Conservation (phyloP, 2,888 invertebrate species). For the Crocallis elinguaria region DNA sequence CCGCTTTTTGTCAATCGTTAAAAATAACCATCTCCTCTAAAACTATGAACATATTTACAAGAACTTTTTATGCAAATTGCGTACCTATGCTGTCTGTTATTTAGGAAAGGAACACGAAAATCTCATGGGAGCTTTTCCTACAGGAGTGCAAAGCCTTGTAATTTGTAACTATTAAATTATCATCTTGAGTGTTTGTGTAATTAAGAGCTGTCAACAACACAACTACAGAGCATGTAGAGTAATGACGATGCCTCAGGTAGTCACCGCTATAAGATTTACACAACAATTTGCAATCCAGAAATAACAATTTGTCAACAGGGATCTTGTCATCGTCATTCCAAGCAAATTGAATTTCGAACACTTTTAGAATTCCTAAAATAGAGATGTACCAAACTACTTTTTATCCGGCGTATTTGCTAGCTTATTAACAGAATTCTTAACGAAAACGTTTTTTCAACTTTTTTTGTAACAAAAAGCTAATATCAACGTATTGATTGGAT, state of each 20-base stretch:
- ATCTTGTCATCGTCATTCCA: conserved; percentile 17
- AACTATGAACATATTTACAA: no score
- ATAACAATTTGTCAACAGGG: conserved; percentile 27
- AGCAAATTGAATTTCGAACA: conserved; percentile 23
- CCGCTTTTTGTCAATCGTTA: no score
- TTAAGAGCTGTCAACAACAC: background rate
- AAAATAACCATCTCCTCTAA: no score
- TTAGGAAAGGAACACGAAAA: no score
- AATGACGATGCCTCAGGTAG: conserved; percentile 11
- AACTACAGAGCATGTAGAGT: conserved; percentile 3
- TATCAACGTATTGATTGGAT: no score
- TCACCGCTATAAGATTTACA: conserved; percentile 20
- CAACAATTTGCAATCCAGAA: conserved; percentile 21
- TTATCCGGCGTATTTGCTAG: background rate
- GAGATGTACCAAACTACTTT: background rate
- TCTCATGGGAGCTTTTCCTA: no score
- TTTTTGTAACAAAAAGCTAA: no score
- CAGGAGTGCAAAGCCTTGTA: background rate
- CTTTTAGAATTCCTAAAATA: conserved; percentile 8
- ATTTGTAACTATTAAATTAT: conserved; percentile 3
- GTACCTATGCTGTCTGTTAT: no score
- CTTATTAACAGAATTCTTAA: no score
- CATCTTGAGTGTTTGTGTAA: conserved; percentile 10
- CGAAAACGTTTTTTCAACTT: no score
- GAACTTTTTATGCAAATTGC: no score